Percentiles rank a stretch among this genome's conserved stretches.
These are phyloP conservation scores for Incurvaria masculella DNA, from an alignment of 2,888 invertebrate species.

Conservation along the genomic window DNA sequence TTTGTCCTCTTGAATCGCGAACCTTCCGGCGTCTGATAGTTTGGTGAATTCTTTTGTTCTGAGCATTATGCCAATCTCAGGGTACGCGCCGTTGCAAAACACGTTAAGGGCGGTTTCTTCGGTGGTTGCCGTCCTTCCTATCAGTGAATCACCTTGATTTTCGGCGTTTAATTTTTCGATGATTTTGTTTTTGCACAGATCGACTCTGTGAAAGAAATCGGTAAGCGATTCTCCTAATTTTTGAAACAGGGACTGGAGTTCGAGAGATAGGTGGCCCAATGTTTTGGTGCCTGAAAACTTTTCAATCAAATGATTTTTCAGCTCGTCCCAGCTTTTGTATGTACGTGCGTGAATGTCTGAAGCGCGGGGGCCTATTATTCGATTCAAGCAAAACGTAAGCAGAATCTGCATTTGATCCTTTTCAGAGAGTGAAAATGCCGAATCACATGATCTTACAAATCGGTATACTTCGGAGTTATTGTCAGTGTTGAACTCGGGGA, in stretches of 20 bases:
- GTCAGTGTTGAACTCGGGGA: neutral
- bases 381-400: neutral
- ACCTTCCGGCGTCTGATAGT: slow-evolving; percentile 16
- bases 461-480: neutral
- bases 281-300: slow-evolving; percentile 20
- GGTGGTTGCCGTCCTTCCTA: neutral
- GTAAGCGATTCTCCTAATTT: slow-evolving; percentile 18
- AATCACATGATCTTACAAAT: neutral
- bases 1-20: slow-evolving; percentile 20
- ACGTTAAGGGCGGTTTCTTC: slow-evolving; percentile 3
- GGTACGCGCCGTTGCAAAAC: neutral
- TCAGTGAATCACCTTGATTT: neutral
- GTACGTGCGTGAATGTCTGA: neutral
- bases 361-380: neutral
- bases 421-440: neutral
- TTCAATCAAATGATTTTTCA: slow-evolving; percentile 13
- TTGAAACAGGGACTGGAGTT: slow-evolving; percentile 20
- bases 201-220: slow-evolving; percentile 19
- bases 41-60: slow-evolving; percentile 1
- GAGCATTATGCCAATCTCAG: slow-evolving; percentile 1
- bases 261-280: slow-evolving; percentile 16
- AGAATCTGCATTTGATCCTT: neutral
- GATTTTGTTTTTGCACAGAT: slow-evolving; percentile 14
- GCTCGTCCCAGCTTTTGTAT: neutral
- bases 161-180: slow-evolving; percentile 6